Evolutionary conservation across 1,140 invertebrate species (phyloP).

Genomic region (Papilio glaucus): DNA sequence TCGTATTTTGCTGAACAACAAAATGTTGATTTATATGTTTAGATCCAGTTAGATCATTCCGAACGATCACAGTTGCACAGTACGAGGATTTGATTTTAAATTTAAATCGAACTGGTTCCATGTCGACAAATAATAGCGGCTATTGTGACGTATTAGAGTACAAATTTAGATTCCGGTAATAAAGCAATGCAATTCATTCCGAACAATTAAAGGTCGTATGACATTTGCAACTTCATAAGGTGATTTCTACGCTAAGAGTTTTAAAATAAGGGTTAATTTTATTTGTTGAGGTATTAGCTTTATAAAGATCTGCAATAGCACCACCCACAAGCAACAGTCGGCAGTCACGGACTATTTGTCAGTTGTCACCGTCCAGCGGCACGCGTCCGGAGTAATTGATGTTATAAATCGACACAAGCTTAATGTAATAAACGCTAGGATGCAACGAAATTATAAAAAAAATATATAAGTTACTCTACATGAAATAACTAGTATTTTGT

Average conservation of each 20-base stretch:
- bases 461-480: conserved; percentile 14
- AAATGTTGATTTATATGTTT: not conserved
- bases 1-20: not conserved
- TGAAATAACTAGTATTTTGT: not conserved
- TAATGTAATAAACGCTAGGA: conserved; percentile 62
- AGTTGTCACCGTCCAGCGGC: conserved; percentile 66
- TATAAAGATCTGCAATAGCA: conserved; percentile 42
- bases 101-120: not conserved
- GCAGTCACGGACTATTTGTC: conserved; percentile 70
- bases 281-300: not conserved
- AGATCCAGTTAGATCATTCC: not conserved
- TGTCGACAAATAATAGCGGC: conserved; percentile 3
- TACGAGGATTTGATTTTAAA: not conserved
- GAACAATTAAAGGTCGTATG: not conserved
- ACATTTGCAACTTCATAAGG: not conserved
- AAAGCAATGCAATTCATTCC: not conserved
- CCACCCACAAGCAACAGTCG: conserved; percentile 63
- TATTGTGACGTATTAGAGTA: conserved; percentile 13
- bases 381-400: conserved; percentile 75
- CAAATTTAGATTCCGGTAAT: conserved; percentile 27
- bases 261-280: not conserved
- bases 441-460: conserved; percentile 57
- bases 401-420: conserved; percentile 75
- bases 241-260: not conserved
- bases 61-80: not conserved